phyloP scores from a whole-genome alignment of 2,113 vertebrate genomes.

The Pholis gunnellus region DNA sequence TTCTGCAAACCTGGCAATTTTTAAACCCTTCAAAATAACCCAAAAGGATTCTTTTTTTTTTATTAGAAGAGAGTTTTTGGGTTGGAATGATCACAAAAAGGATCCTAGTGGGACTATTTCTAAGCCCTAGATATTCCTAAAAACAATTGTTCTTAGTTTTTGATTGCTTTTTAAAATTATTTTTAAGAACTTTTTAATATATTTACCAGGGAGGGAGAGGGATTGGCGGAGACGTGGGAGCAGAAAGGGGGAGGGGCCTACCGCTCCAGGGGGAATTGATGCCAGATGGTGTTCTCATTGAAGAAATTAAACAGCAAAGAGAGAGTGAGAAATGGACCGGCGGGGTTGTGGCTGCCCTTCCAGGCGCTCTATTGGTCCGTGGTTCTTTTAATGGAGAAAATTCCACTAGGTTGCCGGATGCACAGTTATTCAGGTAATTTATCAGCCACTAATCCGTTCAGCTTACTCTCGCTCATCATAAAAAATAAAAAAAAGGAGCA shows the following conservation, averaged over 20 bases:
- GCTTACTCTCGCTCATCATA: constrained; percentile 25
- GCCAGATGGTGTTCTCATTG: constrained; percentile 76
- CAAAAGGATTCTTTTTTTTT: background rate
- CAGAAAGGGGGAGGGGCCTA: constrained; percentile 12
- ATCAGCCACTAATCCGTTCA: constrained; percentile 54
- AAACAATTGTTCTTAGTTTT: background rate
- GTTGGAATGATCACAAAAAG: background rate
- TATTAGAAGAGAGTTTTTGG: background rate
- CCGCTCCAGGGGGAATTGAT: constrained; percentile 46
- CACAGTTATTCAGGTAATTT: constrained; percentile 38
- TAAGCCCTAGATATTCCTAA: constrained; percentile 4
- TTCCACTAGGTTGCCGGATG: constrained; percentile 42
- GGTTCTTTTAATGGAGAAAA: constrained; percentile 33
- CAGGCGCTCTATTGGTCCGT: constrained; percentile 9
- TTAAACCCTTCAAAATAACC: constrained; percentile 2
- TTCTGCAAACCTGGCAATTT: background rate
- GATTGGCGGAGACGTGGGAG: constrained; percentile 18
- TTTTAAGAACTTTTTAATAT: constrained; percentile 28
- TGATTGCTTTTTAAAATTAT: background rate
- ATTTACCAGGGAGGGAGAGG: background rate
- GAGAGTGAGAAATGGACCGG: constrained; percentile 50
- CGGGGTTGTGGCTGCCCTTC: constrained; percentile 27
- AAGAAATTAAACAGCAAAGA: constrained; percentile 70
- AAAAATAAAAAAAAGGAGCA: constrained; percentile 4
- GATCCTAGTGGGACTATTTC: background rate